Percentiles rank a stretch among this genome's conserved stretches.
These are phyloP conservation scores for Ispidina lecontei DNA, from an alignment of 2,797 vertebrate genomes.

Conservation along the genomic window DNA sequence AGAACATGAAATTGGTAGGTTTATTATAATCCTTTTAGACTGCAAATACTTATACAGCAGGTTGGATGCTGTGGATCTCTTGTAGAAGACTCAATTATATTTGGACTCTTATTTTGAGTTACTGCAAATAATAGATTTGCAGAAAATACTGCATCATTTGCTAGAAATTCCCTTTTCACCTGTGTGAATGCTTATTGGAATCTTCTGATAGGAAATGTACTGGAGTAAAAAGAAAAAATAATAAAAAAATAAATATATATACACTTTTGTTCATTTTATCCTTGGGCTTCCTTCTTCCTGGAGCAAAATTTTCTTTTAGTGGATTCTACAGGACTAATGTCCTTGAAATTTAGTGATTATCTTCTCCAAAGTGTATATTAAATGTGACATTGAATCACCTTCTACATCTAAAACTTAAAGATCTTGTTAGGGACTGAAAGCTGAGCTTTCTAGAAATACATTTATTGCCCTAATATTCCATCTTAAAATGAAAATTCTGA, in stretches of 20 bases:
- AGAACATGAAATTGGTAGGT: not conserved
- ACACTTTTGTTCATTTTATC: not conserved
- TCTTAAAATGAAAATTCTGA: not conserved
- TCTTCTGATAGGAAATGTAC: not conserved
- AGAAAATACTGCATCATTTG: not conserved
- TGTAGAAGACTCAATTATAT: not conserved
- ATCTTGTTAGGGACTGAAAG: not conserved
- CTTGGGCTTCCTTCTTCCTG: not conserved
- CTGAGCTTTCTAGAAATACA: not conserved
- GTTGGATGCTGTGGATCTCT: not conserved
- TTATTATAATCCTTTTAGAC: not conserved
- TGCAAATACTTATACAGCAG: not conserved
- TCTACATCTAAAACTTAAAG: not conserved
- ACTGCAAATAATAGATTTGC: not conserved
- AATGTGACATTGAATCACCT: not conserved
- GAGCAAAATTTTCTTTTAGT: not conserved
- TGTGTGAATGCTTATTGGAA: not conserved
- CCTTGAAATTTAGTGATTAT: conserved; percentile 11
- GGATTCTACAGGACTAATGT: not conserved
- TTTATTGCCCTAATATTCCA: not conserved
- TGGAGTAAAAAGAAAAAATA: not conserved
- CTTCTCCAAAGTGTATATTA: not conserved
- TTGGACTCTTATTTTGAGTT: not conserved
- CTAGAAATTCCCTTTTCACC: not conserved
- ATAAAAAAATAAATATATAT: not conserved